Evolutionary conservation across 2,888 invertebrate genomes (phyloP), one percentile per base, ranked within the genome.

Genomic region (Catotricha subobsoleta): DNA sequence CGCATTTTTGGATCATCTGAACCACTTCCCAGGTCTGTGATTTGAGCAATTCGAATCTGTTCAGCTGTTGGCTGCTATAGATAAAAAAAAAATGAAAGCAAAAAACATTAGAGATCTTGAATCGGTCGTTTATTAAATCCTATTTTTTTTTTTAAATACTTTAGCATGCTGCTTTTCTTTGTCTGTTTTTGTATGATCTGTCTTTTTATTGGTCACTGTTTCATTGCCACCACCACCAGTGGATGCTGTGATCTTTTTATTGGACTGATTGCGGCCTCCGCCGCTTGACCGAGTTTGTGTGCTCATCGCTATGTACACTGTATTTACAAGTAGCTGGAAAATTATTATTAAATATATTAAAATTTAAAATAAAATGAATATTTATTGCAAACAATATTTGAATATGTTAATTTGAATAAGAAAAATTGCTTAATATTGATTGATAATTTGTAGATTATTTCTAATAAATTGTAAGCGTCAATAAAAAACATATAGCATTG

Each of bases 21-120:
- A 44, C 66, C 65, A 47, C 67, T 71, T 67, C 68, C 66, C 53
- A 74, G 71, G 56, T 77, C 77, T 58, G 80, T 81, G 59, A 84
- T 80, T 67, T 80, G 75, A 62, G 83, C 82, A 68, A 84, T 74
- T 54, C 83, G 75, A 58, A 83, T 72, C 65, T 86, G 86, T 67
- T 84, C 84, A 63, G 80, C 77, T 52, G 83, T 83, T 47, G 81
- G 76, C 77, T 80, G 62, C 15, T 36, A 8, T 15, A 25, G 10
- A 36, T 15, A 18, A 31, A 31, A 15, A 31, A 15, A 31, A 31
- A 10, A 31, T 16, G 3, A 15, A 31, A 31, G 3, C 15, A 34
- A 18, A 7, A 34, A 19, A 3, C 33, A 34, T 8, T 18, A 15
- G 10, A 16, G 30, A 29, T 7, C 13, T 29, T 4, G 5, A 7